Percentiles rank a stretch among this genome's conserved stretches.
phyloP scores from a whole-genome alignment of 1,140 invertebrate genomes.

The Zaprionus ghesquierei region DNA sequence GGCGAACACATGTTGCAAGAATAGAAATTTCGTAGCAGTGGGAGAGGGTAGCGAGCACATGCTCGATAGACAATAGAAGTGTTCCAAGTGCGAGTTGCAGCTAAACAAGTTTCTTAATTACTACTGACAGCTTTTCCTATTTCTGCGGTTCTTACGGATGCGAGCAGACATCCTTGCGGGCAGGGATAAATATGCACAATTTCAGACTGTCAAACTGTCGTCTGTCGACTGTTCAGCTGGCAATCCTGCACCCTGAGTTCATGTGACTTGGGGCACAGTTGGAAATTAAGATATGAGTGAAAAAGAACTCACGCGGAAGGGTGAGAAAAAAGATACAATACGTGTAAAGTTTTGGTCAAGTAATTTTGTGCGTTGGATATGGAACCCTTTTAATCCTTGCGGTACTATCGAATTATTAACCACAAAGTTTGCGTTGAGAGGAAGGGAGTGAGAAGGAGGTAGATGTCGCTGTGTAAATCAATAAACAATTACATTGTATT shows the following conservation, averaged over 20 bases:
- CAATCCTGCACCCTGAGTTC: background rate
- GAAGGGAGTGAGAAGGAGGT: background rate
- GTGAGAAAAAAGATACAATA: background rate
- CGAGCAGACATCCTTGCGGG: background rate
- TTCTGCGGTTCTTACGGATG: background rate
- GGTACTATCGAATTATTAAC: background rate
- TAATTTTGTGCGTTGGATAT: background rate
- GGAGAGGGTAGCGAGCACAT: background rate
- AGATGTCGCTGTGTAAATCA: constrained; percentile 15
- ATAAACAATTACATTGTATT: constrained; percentile 58
- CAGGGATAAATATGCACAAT: background rate
- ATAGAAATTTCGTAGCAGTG: constrained; percentile 1
- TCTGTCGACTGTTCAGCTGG: background rate
- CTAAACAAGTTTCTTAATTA: constrained; percentile 45
- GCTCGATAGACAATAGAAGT: background rate
- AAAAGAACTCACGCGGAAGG: no score
- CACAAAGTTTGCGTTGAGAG: background rate
- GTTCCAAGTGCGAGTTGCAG: constrained; percentile 5
- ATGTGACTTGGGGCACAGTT: background rate
- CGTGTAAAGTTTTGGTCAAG: background rate
- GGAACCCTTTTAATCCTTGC: background rate
- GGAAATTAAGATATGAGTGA: background rate
- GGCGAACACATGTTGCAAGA: constrained; percentile 8
- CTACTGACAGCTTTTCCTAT: constrained; percentile 42
- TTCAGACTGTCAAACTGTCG: background rate